Evolutionary conservation across 2,888 invertebrate species (phyloP), one percentile per base, ranked within the genome.

Genomic region (Frankliniella fusca): DNA sequence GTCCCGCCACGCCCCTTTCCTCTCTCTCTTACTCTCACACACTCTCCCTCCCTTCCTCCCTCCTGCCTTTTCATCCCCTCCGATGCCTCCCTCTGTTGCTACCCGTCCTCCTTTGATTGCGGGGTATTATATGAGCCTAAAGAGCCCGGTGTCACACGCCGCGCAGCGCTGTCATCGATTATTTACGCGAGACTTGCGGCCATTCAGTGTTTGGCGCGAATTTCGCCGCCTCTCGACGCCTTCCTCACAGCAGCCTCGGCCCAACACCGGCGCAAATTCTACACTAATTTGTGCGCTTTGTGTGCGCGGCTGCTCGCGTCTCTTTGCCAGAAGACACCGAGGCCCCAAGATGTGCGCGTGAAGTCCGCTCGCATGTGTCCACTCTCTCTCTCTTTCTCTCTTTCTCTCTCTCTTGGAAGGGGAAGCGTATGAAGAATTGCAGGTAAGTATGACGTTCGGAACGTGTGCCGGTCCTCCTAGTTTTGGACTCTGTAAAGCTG

Each of bases 71-170:
- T 61, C 61, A n/a, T 38, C 38, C 38, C 38, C 38, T 38, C 38
- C 5, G 38, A 2, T 38, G 2, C 38, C 38, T 18, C n/a, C 20
- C 61, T 18, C n/a, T n/a, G 7, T 61, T 61, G 20, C 61, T 61
- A 20, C 61, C 61, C n/a, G 18, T 61, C n/a, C 61, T 61, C 61
- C 61, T 61, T 61, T 61, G 61, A 61, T 61, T 61, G n/a, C 61
- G 61, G 61, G 18, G 54, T 18, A n/a, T 18, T 61, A 61, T 54
- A 18, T 20, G 18, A n/a, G 18, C 61, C 61, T 61, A 61, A 61
- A 61, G 61, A 61, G 61, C 15, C 61, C 61, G n/a, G 61, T 61
- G 61, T 61, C 61, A 61, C 61, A 61, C 61, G 61, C 61, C 61
- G n/a, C 38, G 18, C 18, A 61, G 61, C 61, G 20, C 61, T n/a